These are phyloP conservation scores for Chaunax sp. DNA, from an alignment of 2,797 vertebrate genomes.

Conservation along the genomic window DNA sequence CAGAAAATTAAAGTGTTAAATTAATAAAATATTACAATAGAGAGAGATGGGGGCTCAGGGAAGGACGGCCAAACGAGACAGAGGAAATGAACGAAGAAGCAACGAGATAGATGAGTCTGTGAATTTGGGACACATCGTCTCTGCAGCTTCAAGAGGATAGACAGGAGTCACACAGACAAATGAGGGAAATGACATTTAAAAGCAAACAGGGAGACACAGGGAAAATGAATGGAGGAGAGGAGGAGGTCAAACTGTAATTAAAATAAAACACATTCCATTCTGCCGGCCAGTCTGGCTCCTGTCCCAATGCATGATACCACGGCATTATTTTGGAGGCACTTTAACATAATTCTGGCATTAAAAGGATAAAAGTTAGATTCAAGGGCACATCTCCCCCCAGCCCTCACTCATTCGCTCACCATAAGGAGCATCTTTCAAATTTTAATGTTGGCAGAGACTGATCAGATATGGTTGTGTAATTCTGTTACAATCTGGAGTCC, in stretches of 20 bases:
- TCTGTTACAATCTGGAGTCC: background rate
- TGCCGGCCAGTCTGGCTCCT: constrained; percentile 10
- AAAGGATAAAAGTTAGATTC: constrained; percentile 44
- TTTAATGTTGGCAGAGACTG: constrained; percentile 31
- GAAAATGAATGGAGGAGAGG: constrained; percentile 4
- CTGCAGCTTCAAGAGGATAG: constrained; percentile 32
- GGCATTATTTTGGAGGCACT: constrained; percentile 18
- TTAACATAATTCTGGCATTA: constrained; percentile 32
- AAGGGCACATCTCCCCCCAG: constrained; percentile 29
- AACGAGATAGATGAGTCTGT: constrained; percentile 41
- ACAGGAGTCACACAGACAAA: constrained; percentile 32
- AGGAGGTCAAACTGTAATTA: constrained; percentile 3
- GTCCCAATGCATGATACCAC: constrained; percentile 18
- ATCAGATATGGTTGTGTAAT: constrained; percentile 34
- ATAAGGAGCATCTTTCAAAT: constrained; percentile 25
- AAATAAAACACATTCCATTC: constrained; percentile 17
- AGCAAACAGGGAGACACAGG: constrained; percentile 4
- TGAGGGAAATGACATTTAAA: constrained; percentile 15
- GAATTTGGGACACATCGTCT: constrained; percentile 57
- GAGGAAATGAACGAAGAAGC: constrained; percentile 48
- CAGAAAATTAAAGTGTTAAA: constrained; percentile 42
- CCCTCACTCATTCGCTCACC: constrained; percentile 24
- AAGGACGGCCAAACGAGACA: constrained; percentile 50
- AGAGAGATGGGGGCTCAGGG: constrained; percentile 1
- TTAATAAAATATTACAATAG: constrained; percentile 20